Evolutionary conservation across 2,113 vertebrate genomes (phyloP).

Genomic region (Fulica atra): DNA sequence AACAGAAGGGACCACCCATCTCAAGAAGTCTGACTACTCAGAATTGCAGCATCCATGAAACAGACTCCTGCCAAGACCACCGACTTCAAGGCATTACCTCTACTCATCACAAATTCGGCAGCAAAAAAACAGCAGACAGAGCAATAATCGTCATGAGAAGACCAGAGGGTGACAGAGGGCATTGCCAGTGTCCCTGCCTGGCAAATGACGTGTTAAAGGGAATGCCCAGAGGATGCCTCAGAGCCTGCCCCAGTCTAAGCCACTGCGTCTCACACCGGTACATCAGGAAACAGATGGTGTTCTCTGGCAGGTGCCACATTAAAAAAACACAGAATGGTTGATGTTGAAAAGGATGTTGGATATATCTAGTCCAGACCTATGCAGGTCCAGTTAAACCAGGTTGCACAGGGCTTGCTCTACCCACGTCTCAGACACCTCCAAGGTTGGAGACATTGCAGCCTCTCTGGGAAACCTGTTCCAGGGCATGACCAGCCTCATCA

Average conservation of each 20-base stretch:
- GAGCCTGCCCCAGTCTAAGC: not conserved
- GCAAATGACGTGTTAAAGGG: not conserved
- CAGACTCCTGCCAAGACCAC: not conserved
- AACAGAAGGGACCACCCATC: not conserved
- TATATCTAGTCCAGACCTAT: not conserved
- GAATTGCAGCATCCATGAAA: not conserved
- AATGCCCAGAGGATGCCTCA: not conserved
- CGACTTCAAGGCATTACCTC: not conserved
- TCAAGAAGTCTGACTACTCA: not conserved
- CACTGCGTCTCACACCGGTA: accelerated
- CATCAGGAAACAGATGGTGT: not conserved
- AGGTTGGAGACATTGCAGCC: not conserved
- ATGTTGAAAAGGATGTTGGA: not conserved
- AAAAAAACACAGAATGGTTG: not conserved
- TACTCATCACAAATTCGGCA: not conserved
- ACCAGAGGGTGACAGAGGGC: not conserved
- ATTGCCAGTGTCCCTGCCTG: not conserved
- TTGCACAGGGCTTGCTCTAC: not conserved
- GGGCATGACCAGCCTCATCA: not conserved
- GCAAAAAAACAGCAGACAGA: not conserved
- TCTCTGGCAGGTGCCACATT: not conserved
- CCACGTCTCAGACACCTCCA: not conserved
- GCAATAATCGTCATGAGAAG: not conserved
- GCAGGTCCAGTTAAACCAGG: not conserved
- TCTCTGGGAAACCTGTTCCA: not conserved